These are phyloP conservation scores for Spodoptera exigua DNA, from an alignment of 2,888 invertebrate species.

Conservation along the genomic window DNA sequence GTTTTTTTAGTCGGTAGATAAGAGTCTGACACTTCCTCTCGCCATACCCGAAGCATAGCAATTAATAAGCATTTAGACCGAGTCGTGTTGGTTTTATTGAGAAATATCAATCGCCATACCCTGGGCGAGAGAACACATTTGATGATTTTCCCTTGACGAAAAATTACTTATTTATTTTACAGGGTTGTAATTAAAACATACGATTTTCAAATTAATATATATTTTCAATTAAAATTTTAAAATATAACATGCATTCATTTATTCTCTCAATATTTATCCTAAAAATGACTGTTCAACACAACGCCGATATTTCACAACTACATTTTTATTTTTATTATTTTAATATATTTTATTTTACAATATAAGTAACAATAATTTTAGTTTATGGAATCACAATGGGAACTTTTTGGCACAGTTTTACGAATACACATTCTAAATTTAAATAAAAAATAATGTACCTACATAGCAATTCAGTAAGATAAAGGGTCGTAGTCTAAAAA, in stretches of 20 bases:
- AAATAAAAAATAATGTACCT: constrained; percentile 15
- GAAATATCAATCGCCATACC: too few relatives aligned
- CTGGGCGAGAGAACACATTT: too few relatives aligned
- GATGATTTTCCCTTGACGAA: too few relatives aligned
- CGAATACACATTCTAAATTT: not conserved
- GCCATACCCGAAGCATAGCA: too few relatives aligned
- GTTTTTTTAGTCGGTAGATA: too few relatives aligned
- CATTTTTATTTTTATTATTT: constrained; percentile 67
- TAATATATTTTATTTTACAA: constrained; percentile 63
- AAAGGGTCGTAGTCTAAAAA: constrained; percentile 27
- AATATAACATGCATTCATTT: constrained; percentile 84
- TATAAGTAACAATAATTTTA: constrained; percentile 61
- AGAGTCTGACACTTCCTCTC: too few relatives aligned
- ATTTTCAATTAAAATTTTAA: constrained; percentile 82
- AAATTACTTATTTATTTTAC: too few relatives aligned
- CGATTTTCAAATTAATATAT: constrained; percentile 78
- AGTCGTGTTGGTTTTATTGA: too few relatives aligned
- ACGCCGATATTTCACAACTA: constrained; percentile 86
- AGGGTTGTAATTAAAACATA: constrained; percentile 53
- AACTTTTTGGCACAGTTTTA: constrained; percentile 60
- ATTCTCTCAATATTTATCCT: constrained; percentile 72
- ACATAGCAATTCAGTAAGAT: constrained; percentile 15
- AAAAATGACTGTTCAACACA: constrained; percentile 81
- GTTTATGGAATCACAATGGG: constrained; percentile 65
- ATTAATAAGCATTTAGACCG: too few relatives aligned